Conservation (phyloP, 2,888 invertebrate genomes). For the Hypomecis atomaria region DNA sequence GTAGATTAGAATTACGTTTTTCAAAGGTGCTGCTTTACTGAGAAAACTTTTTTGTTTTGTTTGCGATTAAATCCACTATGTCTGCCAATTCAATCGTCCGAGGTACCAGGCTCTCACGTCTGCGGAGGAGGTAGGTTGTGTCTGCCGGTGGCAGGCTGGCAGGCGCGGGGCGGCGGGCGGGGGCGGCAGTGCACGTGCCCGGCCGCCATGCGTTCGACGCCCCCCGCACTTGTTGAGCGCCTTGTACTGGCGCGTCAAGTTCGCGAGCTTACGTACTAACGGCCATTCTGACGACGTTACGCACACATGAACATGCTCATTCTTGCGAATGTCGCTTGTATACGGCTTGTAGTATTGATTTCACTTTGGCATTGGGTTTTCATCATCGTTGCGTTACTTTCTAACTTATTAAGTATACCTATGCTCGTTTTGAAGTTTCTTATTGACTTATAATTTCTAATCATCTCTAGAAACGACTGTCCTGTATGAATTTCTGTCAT, state of each 20-base stretch:
- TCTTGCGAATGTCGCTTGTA: conserved; percentile 51
- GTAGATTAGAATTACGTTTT: conserved; percentile 17
- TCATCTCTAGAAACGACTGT: neutral
- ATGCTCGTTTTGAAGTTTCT: conserved; percentile 6
- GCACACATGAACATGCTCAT: conserved; percentile 56
- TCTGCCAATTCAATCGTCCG: conserved; percentile 77
- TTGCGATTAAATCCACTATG: conserved; percentile 68
- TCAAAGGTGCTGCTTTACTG: neutral
- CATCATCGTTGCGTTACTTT: conserved; percentile 21
- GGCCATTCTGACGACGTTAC: conserved; percentile 42
- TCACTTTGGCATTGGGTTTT: conserved; percentile 37
- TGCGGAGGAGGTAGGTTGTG: conserved; percentile 57
- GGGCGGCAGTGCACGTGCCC: conserved; percentile 73
- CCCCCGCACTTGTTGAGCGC: conserved; percentile 78
- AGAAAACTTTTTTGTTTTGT: conserved; percentile 48
- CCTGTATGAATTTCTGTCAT: neutral
- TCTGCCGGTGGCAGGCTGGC: conserved; percentile 51
- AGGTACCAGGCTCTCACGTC: conserved; percentile 70
- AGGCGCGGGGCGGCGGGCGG: conserved; percentile 45
- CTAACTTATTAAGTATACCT: conserved; percentile 15
- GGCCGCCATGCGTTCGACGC: conserved; percentile 75
- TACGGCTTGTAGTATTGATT: conserved; percentile 54
- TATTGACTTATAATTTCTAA: neutral
- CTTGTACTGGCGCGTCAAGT: conserved; percentile 51
- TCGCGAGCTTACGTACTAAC: conserved; percentile 44